A percentile compares a stretch with the other conserved stretches of the same genome.
Evolutionary conservation across 2,113 vertebrate species (phyloP).

Genomic region (Salvelinus sp.): DNA sequence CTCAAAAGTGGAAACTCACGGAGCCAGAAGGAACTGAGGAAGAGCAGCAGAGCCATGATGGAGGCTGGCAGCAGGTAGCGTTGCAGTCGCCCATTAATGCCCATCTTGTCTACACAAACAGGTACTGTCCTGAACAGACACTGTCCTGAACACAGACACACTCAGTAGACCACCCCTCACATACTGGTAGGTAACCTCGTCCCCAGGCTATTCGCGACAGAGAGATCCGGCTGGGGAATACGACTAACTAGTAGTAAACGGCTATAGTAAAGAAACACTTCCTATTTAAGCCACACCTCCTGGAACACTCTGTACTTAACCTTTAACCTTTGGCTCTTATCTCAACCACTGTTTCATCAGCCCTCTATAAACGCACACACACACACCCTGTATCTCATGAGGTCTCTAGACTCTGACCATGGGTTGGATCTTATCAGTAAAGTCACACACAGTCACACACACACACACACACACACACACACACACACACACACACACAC

Average conservation of each 20-base stretch:
- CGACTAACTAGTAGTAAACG: too few species aligned
- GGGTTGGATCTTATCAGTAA: background rate
- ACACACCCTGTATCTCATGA: too few species aligned
- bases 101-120: constrained; percentile 22
- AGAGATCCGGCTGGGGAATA: too few species aligned
- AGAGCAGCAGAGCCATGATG: constrained; percentile 28
- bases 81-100: background rate
- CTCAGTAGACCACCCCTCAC: background rate
- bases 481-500: background rate
- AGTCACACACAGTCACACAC: constrained; percentile 5
- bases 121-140: too few species aligned
- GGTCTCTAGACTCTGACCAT: background rate
- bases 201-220: background rate
- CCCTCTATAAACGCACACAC: background rate
- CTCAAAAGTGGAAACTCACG: constrained; percentile 46
- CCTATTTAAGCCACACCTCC: constrained; percentile 4
- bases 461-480: background rate
- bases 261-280: background rate
- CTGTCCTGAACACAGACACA: too few species aligned
- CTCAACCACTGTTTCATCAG: background rate
- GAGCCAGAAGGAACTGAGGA: constrained; percentile 38
- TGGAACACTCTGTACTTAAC: background rate
- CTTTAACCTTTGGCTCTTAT: background rate
- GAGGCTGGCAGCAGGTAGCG: constrained; percentile 26
- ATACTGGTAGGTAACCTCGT: background rate